These are phyloP conservation scores for Malacoraja senta DNA, from an alignment of 2,797 vertebrate genomes.

Conservation along the genomic window DNA sequence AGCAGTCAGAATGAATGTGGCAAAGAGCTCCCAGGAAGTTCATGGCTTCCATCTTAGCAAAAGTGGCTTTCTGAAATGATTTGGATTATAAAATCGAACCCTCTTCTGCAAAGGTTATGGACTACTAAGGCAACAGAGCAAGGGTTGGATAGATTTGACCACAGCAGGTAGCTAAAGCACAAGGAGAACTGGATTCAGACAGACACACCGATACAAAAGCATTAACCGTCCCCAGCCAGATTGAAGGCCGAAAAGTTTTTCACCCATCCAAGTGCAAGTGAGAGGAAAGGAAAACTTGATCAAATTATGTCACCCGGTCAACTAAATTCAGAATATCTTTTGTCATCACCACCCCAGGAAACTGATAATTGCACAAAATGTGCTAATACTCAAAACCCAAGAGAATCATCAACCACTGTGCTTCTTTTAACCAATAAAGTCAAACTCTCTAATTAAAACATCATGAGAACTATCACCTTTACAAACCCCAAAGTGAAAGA, in stretches of 20 bases:
- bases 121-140: background rate
- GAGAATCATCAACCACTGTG: background rate
- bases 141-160: background rate
- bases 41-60: no score
- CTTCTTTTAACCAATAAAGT: background rate
- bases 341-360: background rate
- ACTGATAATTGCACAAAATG: background rate
- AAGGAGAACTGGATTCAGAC: background rate
- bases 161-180: background rate
- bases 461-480: background rate
- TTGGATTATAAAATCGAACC: no score
- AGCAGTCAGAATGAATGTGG: no score
- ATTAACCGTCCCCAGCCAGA: background rate
- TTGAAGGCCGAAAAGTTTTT: background rate
- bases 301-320: background rate
- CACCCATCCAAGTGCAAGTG: no score
- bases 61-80: no score
- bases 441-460: background rate
- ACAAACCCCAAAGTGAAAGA: background rate
- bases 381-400: background rate
- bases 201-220: no score
- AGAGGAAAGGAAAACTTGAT: no score
- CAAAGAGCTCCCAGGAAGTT: no score
- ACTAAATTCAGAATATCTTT: background rate
- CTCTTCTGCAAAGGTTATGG: no score